Conservation (phyloP, 1,140 invertebrate genomes). For the Triops longicaudatus region DNA sequence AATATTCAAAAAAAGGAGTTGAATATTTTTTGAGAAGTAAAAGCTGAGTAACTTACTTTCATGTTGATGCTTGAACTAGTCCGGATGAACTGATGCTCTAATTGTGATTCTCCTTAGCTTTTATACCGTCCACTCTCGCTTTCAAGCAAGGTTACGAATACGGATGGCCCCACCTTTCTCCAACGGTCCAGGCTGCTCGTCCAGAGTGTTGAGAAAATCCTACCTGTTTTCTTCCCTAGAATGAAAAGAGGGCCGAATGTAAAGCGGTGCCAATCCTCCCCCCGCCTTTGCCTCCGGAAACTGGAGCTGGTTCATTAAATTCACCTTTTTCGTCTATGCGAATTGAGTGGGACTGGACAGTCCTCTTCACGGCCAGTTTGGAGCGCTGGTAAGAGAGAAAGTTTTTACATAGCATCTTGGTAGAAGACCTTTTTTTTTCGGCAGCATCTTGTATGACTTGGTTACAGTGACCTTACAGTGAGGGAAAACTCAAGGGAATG, state of each 20-base stretch:
- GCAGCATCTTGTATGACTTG: not conserved
- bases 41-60: not conserved
- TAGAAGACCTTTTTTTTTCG: not conserved
- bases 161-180: not conserved
- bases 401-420: not conserved
- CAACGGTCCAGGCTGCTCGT: not conserved
- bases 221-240: not conserved
- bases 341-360: not conserved
- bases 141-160: not conserved
- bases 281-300: conserved; percentile 5
- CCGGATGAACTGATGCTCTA: conserved; percentile 4
- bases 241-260: not conserved
- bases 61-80: not conserved
- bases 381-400: not conserved
- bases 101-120: not conserved
- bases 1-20: not conserved
- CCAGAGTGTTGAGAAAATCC: not conserved
- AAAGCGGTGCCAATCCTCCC: not conserved
- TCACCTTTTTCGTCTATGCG: not conserved
- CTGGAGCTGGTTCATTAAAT: not conserved
- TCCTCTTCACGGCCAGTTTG: not conserved
- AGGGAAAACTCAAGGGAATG: not conserved
- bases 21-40: no score
- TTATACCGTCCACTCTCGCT: not conserved
- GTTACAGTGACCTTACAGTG: not conserved